Conservation (phyloP, 2,113 vertebrate genomes). For the Eonycteris spelaea region DNA sequence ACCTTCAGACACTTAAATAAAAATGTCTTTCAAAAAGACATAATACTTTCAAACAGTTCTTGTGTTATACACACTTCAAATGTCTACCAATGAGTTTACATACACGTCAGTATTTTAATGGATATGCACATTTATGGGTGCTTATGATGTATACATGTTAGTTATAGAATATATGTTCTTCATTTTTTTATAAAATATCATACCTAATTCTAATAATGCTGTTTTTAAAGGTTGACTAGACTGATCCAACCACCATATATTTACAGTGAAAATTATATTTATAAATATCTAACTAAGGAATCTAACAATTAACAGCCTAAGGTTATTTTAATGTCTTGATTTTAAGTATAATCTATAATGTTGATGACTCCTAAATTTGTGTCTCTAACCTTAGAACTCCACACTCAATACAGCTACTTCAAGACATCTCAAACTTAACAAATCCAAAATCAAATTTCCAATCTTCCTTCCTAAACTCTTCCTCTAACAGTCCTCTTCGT, state of each 20-base stretch:
- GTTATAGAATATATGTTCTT: background rate
- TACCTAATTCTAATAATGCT: background rate
- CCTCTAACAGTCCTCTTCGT: background rate
- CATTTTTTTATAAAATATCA: background rate
- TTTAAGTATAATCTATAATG: background rate
- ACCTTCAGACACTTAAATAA: conserved; percentile 47
- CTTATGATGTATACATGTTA: background rate
- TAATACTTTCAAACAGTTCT: conserved; percentile 44
- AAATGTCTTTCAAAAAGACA: conserved; percentile 26
- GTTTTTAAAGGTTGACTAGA: background rate
- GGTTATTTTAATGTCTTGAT: background rate
- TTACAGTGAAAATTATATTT: conserved; percentile 14
- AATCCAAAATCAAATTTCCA: background rate
- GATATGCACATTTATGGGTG: background rate
- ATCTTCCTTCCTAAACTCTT: background rate
- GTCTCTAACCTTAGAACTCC: background rate
- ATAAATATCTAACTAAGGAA: background rate
- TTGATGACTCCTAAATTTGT: background rate
- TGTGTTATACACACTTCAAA: background rate
- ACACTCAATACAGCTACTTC: background rate
- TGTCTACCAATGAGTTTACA: background rate
- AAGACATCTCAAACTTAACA: background rate
- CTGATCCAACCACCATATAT: background rate
- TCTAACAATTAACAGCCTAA: background rate
- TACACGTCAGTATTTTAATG: background rate